Conservation (phyloP, 2,888 invertebrate genomes). For the Megalurothrips usitatus region DNA sequence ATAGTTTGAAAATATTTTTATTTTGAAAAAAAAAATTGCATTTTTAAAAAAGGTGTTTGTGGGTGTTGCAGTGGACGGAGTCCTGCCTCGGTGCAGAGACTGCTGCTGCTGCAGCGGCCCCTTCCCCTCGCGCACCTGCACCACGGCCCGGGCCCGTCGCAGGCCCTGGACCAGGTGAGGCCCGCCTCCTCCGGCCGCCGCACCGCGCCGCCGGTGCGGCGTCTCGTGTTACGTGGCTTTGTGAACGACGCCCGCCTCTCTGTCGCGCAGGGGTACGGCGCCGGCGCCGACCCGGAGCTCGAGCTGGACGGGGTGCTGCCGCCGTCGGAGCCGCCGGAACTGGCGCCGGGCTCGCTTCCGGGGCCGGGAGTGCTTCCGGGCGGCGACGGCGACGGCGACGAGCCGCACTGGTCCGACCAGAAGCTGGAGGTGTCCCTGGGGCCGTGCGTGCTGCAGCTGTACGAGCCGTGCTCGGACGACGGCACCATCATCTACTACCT, state of each 20-base stretch:
- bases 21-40: too few relatives aligned
- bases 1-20: too few relatives aligned
- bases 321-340: neutral
- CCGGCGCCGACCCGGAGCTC: neutral
- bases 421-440: conserved; percentile 2
- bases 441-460: neutral
- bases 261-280: neutral
- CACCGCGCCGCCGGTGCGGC: too few relatives aligned
- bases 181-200: too few relatives aligned
- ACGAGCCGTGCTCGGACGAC: neutral
- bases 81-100: too few relatives aligned
- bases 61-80: too few relatives aligned
- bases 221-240: too few relatives aligned
- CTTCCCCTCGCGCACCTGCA: too few relatives aligned
- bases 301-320: neutral
- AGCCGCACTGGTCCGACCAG: neutral
- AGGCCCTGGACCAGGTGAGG: neutral
- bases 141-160: neutral
- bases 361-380: neutral
- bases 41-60: too few relatives aligned
- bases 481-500: conserved; percentile 22
- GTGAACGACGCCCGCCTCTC: too few relatives aligned
- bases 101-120: too few relatives aligned
- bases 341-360: neutral
- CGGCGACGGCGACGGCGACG: neutral